phyloP scores from a whole-genome alignment of 2,113 vertebrate species.

The Apodemus sylvaticus region DNA sequence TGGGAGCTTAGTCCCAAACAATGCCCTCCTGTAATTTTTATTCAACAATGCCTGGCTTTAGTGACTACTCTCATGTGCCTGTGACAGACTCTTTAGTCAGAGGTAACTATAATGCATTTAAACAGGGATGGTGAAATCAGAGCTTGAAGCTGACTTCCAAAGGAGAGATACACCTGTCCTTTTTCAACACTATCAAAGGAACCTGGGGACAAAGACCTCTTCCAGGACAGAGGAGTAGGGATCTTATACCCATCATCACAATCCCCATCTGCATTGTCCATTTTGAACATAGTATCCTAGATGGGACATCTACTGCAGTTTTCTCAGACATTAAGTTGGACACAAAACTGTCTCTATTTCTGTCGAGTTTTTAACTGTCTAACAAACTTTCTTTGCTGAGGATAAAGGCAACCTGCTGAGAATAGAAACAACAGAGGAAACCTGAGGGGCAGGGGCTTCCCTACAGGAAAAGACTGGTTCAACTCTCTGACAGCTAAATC shows the following conservation, averaged over 20 bases:
- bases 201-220: not conserved
- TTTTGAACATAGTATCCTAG: not conserved
- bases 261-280: not conserved
- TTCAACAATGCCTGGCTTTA: not conserved
- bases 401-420: not conserved
- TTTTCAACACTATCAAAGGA: not conserved
- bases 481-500: not conserved
- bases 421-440: not conserved
- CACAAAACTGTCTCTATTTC: not conserved
- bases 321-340: not conserved
- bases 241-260: not conserved
- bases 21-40: not conserved
- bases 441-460: not conserved
- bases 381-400: not conserved
- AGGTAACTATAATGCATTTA: not conserved
- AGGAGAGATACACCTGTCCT: not conserved
- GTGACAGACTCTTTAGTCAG: not conserved
- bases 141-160: not conserved
- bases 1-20: not conserved
- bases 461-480: not conserved
- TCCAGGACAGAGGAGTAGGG: not conserved
- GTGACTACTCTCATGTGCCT: not conserved
- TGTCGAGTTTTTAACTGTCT: not conserved
- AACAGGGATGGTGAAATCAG: not conserved
- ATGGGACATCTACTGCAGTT: not conserved